phyloP scores from a whole-genome alignment of 2,797 vertebrate genomes.

The Oreonectes daqikongensis region DNA sequence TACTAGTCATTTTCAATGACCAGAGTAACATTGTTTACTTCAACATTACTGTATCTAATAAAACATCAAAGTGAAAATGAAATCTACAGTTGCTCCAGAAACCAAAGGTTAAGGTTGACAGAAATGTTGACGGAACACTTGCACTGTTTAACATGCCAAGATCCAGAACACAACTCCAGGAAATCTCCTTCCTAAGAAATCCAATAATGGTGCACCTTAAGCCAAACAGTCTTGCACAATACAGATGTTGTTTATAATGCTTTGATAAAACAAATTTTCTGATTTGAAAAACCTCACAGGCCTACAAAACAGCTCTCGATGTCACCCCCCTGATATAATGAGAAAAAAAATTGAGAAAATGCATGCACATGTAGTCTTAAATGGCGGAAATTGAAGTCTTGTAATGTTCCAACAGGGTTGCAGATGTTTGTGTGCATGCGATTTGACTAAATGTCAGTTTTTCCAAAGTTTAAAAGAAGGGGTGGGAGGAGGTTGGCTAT shows the following conservation, averaged over 20 bases:
- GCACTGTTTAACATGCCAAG: background rate
- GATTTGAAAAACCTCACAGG: background rate
- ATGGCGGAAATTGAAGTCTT: constrained; percentile 13
- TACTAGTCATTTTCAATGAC: background rate
- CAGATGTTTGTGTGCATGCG: constrained; percentile 32
- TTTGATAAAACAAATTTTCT: background rate
- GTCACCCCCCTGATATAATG: background rate
- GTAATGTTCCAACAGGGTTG: constrained; percentile 12
- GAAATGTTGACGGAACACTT: background rate
- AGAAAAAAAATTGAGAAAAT: constrained; percentile 10
- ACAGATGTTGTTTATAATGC: background rate
- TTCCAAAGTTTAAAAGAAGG: constrained; percentile 35
- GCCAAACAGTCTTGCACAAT: constrained; percentile 11
- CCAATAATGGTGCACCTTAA: constrained; percentile 12
- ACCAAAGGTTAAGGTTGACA: background rate
- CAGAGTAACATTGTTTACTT: background rate
- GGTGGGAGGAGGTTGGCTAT: constrained; percentile 5
- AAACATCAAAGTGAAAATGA: background rate
- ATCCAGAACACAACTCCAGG: background rate
- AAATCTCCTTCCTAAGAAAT: background rate
- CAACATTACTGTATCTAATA: background rate
- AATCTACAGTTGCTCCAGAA: background rate
- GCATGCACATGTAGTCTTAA: constrained; percentile 12
- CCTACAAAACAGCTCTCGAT: background rate
- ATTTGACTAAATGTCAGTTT: constrained; percentile 44